Evolutionary conservation across 2,113 vertebrate species (phyloP), one percentile per base, ranked within the genome.

Genomic region (Amphilophus citrinellus): DNA sequence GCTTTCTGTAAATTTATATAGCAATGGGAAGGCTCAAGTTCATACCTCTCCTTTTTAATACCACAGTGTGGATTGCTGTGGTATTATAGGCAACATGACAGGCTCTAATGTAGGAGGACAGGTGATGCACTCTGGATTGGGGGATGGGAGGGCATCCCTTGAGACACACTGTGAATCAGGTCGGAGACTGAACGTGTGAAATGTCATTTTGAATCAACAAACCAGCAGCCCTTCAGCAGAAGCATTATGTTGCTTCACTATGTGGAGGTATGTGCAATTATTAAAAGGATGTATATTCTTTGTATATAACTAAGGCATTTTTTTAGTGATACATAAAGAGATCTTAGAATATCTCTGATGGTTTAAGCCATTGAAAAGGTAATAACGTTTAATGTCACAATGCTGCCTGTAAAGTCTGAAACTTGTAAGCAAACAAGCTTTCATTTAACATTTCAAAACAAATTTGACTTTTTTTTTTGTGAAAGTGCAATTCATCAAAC

Each of bases 181-280:
- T 86, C 80, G 79, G 62, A 84, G 53, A 57, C 47, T 59, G 80
- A 88, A 84, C 89, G 93, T 92, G 92, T 90, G 88, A 94, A 94
- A 93, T 92, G 89, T 90, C 91, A 92, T 77, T 73, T 86, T 90
- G 79, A 85, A 88, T 94, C 87, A 87, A 39, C 47, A 68, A 86
- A 88, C 75, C 84, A 77, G 68, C 35, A 61, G 77, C 63, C 80
- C 50, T 75, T 83, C 68, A 79, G 85, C 47, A 27, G 73, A 63
- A 56, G 66, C 18, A 2, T 78, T 61, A 60, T 50, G 20, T 42
- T 14, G 84, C 65, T 56, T 30, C 37, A 6, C 20, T 10, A 10
- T 53, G 62, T 27, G 47, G 66, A 47, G 58, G 50, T 56, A 53
- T 76, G 27, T 68, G 62, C 32, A 15, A 61, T 24, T 32, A 82